Evolutionary conservation across 2,888 invertebrate species (phyloP), one percentile per base, ranked within the genome.

Genomic region (Sesamia inferens): DNA sequence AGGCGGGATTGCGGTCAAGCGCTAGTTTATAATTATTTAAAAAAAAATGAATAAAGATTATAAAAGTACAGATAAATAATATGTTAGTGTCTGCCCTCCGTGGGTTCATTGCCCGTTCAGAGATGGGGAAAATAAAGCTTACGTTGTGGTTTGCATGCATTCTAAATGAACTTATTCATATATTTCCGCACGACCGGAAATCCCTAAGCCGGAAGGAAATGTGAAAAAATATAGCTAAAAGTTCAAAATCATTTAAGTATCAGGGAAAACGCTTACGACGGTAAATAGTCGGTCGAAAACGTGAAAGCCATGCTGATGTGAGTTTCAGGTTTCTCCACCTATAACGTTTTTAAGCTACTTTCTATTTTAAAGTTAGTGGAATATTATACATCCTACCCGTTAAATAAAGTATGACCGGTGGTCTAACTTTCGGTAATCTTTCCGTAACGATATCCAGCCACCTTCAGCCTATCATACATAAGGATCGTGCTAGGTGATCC

Each of bases 121-220:
- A 19, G 14, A 22, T 42, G 31, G 8, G 57, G 70, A 62, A 62
- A 70, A 77, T 11, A 51, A 10, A 57, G 2, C 44, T 42, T 39
- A 19, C 42, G 6, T 31, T 42, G 77, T 51, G 44, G 57, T n/a
- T 31, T 63, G 57, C 71, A 75, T 75, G 48, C 48, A 76, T 76
- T 63, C 70, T 76, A 44, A 7, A 76, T 75, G 75, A 57, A 44
- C 44, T 77, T 51, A 42, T 62, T 19, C 62, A 57, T 24, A 57
- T 13, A 19, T 75, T 69, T 70, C 70, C 75, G 77, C 62, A 24
- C 44, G 16, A 2, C 70, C 70, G 75, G 77, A 77, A 77, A 44
- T 6, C 22, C 70, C 19, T 69, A 51, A 54, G 24, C 68, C 54
- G 44, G 19, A 42, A 42, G 44, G 19, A 42, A 42, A 48, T 0